Conservation (phyloP, 2,888 invertebrate species). For the Drosophila buzzatii region DNA sequence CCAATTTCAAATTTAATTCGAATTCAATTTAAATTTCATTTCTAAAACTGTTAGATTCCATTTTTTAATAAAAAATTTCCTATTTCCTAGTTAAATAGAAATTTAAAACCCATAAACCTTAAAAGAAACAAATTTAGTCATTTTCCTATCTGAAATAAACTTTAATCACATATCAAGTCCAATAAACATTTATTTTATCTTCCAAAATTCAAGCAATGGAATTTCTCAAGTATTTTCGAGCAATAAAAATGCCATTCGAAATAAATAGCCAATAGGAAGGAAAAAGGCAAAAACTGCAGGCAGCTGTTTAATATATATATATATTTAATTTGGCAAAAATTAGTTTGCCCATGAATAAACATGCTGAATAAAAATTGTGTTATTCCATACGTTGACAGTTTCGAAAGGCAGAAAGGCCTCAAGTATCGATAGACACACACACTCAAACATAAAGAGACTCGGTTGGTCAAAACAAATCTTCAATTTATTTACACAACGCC, state of each 20-base stretch:
- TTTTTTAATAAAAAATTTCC: too few relatives aligned
- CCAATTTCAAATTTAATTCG: too few relatives aligned
- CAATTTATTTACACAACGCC: conserved; percentile 34
- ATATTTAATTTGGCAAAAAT: conserved; percentile 14
- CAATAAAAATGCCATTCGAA: neutral
- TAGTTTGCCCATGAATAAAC: conserved; percentile 8
- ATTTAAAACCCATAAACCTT: too few relatives aligned
- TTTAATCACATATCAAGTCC: neutral
- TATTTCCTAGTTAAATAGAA: too few relatives aligned
- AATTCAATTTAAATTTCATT: too few relatives aligned
- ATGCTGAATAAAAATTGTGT: conserved; percentile 5
- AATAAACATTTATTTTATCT: neutral
- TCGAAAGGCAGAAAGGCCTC: conserved; percentile 3
- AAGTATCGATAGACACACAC: neutral
- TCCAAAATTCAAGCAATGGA: neutral
- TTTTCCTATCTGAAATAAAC: neutral
- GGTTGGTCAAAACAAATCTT: conserved; percentile 13
- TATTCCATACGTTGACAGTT: conserved; percentile 5
- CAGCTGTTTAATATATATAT: conserved; percentile 1
- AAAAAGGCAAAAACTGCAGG: neutral
- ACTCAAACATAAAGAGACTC: neutral
- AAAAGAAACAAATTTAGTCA: too few relatives aligned
- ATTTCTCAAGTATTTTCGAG: neutral
- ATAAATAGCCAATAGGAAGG: neutral
- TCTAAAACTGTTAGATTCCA: too few relatives aligned